Base-by-base conservation (phyloP, 1,140 invertebrate species). In the Papilio machaon region DNA sequence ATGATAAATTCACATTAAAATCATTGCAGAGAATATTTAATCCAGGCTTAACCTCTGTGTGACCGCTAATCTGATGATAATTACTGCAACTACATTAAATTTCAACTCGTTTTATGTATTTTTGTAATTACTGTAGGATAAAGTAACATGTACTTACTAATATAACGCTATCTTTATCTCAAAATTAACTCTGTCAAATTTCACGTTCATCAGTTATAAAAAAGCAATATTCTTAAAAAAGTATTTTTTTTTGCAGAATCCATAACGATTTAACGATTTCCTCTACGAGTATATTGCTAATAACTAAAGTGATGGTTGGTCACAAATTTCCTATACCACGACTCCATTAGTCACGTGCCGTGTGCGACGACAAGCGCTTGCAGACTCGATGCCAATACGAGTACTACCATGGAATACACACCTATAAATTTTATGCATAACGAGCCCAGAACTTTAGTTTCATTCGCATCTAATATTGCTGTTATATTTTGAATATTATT, bases 271-370 rank as follows among this genome's bases (percentile, higher is more conserved):
- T 43, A 43, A 43, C 38, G 4, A 43, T 43, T 43, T 6, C 38
- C 38, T 58, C 54, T 58, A n/a, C n/a, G n/a, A n/a, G n/a, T n/a
- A n/a, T 58, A n/a, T 58, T 58, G 11, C 64, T 15, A 38, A 70
- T 17, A 54, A 15, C 64, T 35, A 70, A 35, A 70, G 30, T 15
- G 6, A 4, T 38, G 30, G 13, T 38, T 38, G 15, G 13, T 70
- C 23, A 35, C 13, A 35, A 70, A 70, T 60, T 64, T 64, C 23
- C 23, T 70, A 2, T 15, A 70, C 35, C 10, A 38, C 30, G 11
- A 70, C 64, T 70, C 64, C 23, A 70, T 70, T 70, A 70, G 23
- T 70, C 64, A 70, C 13, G 64, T 35, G 64, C 64, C 64, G 13
- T 13, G 11, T 70, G 64, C 64, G 64, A 70, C 64, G 64, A 70